Conservation (phyloP, 1,140 invertebrate genomes). For the Nilaparvata lugens region DNA sequence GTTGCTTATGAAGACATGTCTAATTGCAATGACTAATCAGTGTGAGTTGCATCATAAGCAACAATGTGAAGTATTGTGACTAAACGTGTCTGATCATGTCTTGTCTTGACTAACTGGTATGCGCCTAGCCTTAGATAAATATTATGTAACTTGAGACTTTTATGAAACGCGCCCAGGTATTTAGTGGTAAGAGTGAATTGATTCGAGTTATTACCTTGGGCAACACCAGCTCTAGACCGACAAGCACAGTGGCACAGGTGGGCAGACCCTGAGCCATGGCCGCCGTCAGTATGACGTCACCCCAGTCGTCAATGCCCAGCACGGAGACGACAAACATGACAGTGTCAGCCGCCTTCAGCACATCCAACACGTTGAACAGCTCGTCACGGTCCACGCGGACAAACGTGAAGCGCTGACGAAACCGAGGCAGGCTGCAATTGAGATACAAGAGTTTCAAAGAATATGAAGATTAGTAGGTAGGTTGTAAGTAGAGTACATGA, state of each 20-base stretch:
- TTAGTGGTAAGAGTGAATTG: no score
- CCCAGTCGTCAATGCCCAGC: slow-evolving; percentile 59
- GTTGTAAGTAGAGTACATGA: slow-evolving; percentile 1
- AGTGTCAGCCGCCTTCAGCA: slow-evolving; percentile 74
- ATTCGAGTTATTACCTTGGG: background rate
- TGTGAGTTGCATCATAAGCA: no score
- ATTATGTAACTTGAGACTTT: no score
- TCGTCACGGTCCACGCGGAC: slow-evolving; percentile 58
- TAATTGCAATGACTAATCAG: no score
- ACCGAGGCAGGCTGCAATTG: slow-evolving; percentile 58
- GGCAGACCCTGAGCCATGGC: slow-evolving; percentile 76
- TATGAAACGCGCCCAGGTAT: no score
- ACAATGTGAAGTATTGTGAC: no score
- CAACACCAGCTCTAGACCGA: slow-evolving; percentile 43
- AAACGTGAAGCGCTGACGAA: slow-evolving; percentile 79
- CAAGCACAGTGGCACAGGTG: slow-evolving; percentile 63
- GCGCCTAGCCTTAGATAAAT: no score
- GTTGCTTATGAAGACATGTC: no score
- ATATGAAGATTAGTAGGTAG: background rate
- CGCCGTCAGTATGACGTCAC: slow-evolving; percentile 59
- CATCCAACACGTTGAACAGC: slow-evolving; percentile 67
- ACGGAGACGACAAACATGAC: slow-evolving; percentile 65
- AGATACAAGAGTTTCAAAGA: no score
- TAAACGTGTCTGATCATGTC: no score
- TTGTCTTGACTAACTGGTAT: no score